These are phyloP conservation scores for Philotrypesis tridentata DNA, from an alignment of 1,140 invertebrate species.

Conservation along the genomic window DNA sequence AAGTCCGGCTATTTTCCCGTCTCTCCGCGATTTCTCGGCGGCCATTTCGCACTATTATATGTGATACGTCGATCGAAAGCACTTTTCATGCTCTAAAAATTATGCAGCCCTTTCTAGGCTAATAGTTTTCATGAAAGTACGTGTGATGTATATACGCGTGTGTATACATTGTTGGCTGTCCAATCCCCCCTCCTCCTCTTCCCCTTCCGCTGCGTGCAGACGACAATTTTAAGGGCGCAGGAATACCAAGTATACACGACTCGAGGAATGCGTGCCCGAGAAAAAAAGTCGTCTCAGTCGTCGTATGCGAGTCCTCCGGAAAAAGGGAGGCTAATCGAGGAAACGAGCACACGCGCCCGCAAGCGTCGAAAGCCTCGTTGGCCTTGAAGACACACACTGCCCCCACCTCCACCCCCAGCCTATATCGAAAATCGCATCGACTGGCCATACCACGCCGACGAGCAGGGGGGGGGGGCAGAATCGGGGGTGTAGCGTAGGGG, in stretches of 20 bases:
- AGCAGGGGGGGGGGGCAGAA: too few species aligned
- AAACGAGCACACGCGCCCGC: neutral
- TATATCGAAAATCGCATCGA: conserved; percentile 10
- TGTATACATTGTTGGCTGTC: too few species aligned
- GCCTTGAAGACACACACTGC: neutral
- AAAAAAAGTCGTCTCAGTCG: too few species aligned
- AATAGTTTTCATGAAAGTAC: conserved; percentile 2
- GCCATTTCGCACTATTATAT: conserved; percentile 5
- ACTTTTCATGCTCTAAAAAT: conserved; percentile 19
- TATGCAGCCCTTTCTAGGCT: conserved; percentile 19
- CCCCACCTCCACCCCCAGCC: neutral
- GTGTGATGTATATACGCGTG: neutral
- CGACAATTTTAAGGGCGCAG: too few species aligned
- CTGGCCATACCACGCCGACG: too few species aligned
- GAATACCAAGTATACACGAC: too few species aligned
- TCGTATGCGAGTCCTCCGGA: too few species aligned
- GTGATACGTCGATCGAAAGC: conserved; percentile 9
- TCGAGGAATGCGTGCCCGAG: too few species aligned
- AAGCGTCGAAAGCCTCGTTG: neutral
- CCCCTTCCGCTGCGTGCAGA: too few species aligned
- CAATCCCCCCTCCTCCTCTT: too few species aligned
- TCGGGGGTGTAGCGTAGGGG: too few species aligned
- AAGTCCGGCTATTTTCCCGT: conserved; percentile 13
- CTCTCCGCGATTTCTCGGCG: neutral
- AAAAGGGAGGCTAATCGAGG: neutral